Percentiles rank a stretch among this genome's conserved stretches.
These are phyloP conservation scores for Eristalis arbustorum DNA, from an alignment of 2,888 invertebrate genomes.

Conservation along the genomic window DNA sequence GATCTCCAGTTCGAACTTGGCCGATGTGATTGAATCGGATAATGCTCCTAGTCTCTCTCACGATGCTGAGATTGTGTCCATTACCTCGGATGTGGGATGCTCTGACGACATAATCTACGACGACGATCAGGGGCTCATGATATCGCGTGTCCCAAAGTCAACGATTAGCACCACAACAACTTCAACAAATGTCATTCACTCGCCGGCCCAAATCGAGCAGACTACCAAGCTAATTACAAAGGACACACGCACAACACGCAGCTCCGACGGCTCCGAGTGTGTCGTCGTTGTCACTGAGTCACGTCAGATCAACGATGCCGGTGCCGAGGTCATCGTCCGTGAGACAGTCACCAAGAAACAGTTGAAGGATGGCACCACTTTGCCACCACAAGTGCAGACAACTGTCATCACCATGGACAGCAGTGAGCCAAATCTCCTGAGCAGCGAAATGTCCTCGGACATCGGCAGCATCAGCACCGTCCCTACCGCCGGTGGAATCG, in stretches of 20 bases:
- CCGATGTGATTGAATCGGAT: constrained; percentile 42
- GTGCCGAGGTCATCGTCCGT: constrained; percentile 10
- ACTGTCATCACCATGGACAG: constrained; percentile 10
- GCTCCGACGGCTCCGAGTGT: constrained; percentile 42
- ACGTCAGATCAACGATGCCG: constrained; percentile 7
- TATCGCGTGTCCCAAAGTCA: not conserved
- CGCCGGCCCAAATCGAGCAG: not conserved
- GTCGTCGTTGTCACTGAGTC: constrained; percentile 40
- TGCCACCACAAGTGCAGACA: constrained; percentile 13
- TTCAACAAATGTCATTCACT: not conserved
- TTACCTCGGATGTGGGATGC: constrained; percentile 22
- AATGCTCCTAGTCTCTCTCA: constrained; percentile 33
- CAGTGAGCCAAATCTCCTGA: not conserved
- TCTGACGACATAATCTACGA: constrained; percentile 18
- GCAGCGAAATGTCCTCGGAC: not conserved
- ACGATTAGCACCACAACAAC: not conserved
- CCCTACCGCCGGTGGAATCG: not conserved
- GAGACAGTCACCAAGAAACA: constrained; percentile 22
- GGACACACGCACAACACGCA: constrained; percentile 25
- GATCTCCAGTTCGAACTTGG: constrained; percentile 40
- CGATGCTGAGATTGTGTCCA: constrained; percentile 32
- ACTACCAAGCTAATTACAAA: constrained; percentile 5
- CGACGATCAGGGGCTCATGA: constrained; percentile 1
- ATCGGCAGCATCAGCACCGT: not conserved
- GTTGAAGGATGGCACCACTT: constrained; percentile 20